Evolutionary conservation across 2,797 vertebrate species (phyloP), one percentile per base, ranked within the genome.

Genomic region (Sebastes miniatus): DNA sequence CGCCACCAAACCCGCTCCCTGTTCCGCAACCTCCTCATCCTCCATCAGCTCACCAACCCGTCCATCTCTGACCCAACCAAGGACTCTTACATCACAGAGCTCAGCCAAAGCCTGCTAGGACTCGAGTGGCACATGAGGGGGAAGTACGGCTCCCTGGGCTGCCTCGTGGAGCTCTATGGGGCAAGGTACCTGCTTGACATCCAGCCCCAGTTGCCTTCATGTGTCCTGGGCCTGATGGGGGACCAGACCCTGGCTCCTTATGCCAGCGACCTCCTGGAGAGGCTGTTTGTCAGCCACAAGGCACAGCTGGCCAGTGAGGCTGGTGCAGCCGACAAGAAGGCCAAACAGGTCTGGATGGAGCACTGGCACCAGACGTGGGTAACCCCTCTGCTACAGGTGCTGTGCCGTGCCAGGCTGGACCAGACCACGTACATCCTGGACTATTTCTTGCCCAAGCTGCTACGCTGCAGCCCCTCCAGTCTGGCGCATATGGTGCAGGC

Each of bases 41-140:
- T 98, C 32, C 98, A 99, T 73, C 94, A 82, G 87, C 89, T 66
- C 58, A 84, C 88, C 52, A 66, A 13, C 67, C 73, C 68, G 1
- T 79, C 87, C 1, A 3, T 10, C 22, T 58, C 78, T 0, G 76
- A 91, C 61, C 92, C 77, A 1, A 81, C 70, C 8, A 22, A 83
- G 3, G 97, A 99, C 86, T 83, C 90, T 0, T 99, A 98, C 90
- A 81, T 98, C 71, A 82, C 75, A 3, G 87, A 92, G 25, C 92
- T 99, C 71, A 96, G 96, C 3, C 93, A 89, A 29, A 94, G 61
- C 69, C 94, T 99, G 54, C 90, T 99, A 72, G 92, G 62, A 25
- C 92, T 99, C 87, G 97, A 99, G 91, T 99, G 98, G 98, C 97
- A 99, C 16, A 96, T 97, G 69, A 97, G 97, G 89, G 98, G 98